A percentile compares a stretch with the other conserved stretches of the same genome.
phyloP scores from a whole-genome alignment of 2,113 vertebrate genomes.

The Tupaia tana region DNA sequence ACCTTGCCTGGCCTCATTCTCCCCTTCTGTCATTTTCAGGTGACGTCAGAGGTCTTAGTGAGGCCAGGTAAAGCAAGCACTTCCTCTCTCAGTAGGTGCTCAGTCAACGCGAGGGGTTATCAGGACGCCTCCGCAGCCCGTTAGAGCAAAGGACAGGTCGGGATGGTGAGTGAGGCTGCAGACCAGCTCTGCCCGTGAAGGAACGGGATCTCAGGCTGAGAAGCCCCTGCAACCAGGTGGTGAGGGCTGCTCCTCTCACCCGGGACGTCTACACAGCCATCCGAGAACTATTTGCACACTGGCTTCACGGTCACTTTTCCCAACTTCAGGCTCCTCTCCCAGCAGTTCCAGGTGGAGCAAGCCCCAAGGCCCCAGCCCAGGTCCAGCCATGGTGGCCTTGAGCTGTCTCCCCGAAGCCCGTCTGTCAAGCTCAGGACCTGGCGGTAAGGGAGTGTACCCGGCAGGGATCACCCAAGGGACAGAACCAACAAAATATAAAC shows the following conservation, averaged over 20 bases:
- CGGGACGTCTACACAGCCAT: background rate
- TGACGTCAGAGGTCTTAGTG: conserved; percentile 22
- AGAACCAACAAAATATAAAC: background rate
- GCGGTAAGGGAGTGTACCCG: background rate
- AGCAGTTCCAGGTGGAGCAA: background rate
- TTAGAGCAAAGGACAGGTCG: background rate
- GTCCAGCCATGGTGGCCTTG: background rate
- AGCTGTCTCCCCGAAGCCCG: background rate
- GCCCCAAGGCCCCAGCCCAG: background rate
- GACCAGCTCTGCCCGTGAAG: background rate
- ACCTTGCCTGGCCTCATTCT: background rate
- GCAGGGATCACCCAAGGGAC: background rate
- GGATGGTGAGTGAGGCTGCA: too few species aligned
- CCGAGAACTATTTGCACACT: background rate
- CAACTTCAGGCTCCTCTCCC: background rate
- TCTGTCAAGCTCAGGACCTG: background rate
- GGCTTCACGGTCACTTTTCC: background rate
- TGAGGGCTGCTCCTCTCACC: background rate
- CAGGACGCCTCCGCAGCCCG: background rate
- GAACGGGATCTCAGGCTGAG: background rate
- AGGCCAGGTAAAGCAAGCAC: background rate
- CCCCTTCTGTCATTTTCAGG: conserved; percentile 18
- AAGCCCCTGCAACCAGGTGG: background rate
- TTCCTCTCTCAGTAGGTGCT: background rate
- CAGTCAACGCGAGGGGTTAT: background rate